Conservation (phyloP, 2,888 invertebrate species). For the Chesias legatella region DNA sequence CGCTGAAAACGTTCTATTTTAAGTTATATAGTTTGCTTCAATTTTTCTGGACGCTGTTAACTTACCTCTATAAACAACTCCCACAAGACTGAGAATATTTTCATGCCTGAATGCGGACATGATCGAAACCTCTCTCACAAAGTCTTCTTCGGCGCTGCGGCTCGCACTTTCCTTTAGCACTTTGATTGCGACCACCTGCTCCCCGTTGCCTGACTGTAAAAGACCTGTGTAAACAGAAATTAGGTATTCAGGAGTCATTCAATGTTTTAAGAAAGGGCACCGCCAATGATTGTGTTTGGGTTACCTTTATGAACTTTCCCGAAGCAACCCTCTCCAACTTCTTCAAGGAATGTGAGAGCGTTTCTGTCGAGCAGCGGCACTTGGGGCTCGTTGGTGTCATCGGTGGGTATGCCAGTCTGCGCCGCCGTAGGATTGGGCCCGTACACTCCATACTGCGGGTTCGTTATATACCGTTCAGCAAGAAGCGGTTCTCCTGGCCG, state of each 20-base stretch:
- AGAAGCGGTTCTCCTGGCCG: conserved; percentile 82
- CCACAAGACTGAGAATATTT: conserved; percentile 89
- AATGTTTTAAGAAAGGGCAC: not conserved
- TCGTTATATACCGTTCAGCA: conserved; percentile 87
- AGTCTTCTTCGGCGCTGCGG: conserved; percentile 88
- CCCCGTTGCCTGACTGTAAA: conserved; percentile 50
- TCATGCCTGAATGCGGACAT: conserved; percentile 90
- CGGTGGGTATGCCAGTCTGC: conserved; percentile 35
- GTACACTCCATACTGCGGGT: conserved; percentile 86
- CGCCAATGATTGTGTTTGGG: not conserved
- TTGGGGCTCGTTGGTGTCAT: conserved; percentile 53
- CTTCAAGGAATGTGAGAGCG: conserved; percentile 85
- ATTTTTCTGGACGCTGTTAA: no score
- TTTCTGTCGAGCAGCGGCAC: conserved; percentile 84
- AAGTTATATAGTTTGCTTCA: no score
- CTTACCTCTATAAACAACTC: conserved; percentile 87
- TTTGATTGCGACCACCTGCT: conserved; percentile 86
- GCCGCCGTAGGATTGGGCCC: conserved; percentile 51
- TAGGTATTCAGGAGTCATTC: not conserved
- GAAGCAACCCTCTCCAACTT: conserved; percentile 93
- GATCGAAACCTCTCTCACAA: conserved; percentile 90
- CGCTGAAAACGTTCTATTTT: no score
- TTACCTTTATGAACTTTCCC: conserved; percentile 93
- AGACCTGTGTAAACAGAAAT: conserved; percentile 45
- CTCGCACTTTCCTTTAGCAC: conserved; percentile 89